phyloP scores from a whole-genome alignment of 2,888 invertebrate genomes.

The Epirrita christyi region DNA sequence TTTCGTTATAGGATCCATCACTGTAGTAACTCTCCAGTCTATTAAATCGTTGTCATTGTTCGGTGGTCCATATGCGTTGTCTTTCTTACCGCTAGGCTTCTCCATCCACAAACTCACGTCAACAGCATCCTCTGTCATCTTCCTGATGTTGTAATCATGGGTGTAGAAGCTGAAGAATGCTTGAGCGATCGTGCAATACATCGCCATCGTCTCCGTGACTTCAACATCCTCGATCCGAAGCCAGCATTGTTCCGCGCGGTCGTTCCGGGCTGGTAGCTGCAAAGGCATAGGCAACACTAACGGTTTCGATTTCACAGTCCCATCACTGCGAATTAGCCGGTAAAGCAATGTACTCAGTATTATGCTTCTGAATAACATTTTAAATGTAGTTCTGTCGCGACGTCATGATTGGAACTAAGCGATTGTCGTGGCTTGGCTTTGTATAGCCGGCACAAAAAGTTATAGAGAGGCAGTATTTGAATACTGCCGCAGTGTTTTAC shows the following conservation, averaged over 20 bases:
- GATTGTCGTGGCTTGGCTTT: conserved; percentile 60
- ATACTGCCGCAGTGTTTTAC: too few relatives aligned
- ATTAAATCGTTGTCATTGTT: conserved; percentile 49
- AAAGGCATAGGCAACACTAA: conserved; percentile 68
- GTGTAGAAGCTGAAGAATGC: conserved; percentile 66
- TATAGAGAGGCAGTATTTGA: too few relatives aligned
- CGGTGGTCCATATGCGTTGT: conserved; percentile 46
- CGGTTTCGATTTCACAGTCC: conserved; percentile 49
- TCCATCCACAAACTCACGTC: conserved; percentile 72
- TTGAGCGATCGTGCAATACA: conserved; percentile 67
- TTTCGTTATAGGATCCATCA: conserved; percentile 65
- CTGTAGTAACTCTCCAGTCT: conserved; percentile 68
- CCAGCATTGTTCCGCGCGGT: conserved; percentile 75
- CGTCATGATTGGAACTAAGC: conserved; percentile 75
- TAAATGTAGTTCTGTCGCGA: conserved; percentile 67
- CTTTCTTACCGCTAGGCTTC: conserved; percentile 53
- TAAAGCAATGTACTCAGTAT: conserved; percentile 48
- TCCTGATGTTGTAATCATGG: conserved; percentile 69
- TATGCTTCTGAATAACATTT: conserved; percentile 68
- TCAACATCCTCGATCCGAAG: conserved; percentile 72
- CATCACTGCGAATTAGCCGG: conserved; percentile 29
- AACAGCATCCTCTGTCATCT: conserved; percentile 70
- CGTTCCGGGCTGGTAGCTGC: conserved; percentile 71
- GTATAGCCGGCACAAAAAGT: conserved; percentile 54
- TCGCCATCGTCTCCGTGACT: conserved; percentile 63